These are phyloP conservation scores for Leptocoma aspasia DNA, from an alignment of 2,113 vertebrate species.

Conservation along the genomic window DNA sequence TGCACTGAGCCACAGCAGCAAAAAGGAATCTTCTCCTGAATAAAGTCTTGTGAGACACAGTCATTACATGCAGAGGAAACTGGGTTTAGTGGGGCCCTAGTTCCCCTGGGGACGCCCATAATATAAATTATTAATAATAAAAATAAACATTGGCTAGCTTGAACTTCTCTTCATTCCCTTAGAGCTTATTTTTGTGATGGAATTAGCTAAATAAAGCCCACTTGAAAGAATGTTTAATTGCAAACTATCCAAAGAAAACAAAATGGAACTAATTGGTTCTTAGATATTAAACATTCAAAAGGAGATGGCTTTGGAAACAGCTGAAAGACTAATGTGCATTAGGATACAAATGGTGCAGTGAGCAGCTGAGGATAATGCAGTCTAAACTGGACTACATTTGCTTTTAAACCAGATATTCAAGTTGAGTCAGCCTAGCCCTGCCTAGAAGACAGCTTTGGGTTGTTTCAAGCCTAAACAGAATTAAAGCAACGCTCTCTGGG, in stretches of 20 bases:
- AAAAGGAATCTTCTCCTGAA: neutral
- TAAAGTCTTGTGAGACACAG: neutral
- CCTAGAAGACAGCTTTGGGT: neutral
- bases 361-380: neutral
- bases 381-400: neutral
- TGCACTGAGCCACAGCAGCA: neutral
- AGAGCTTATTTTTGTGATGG: slow-evolving; percentile 49
- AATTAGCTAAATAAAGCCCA: slow-evolving; percentile 59
- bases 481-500: neutral
- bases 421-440: neutral
- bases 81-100: slow-evolving; percentile 23
- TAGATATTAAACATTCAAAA: slow-evolving; percentile 30
- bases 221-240: slow-evolving; percentile 60
- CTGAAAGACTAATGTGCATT: neutral
- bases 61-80: slow-evolving; percentile 1
- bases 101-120: neutral
- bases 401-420: slow-evolving; percentile 22
- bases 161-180: slow-evolving; percentile 46
- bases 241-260: slow-evolving; percentile 58
- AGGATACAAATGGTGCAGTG: neutral
- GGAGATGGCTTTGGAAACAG: slow-evolving; percentile 12
- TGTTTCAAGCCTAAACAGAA: neutral
- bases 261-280: slow-evolving; percentile 54
- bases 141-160: slow-evolving; percentile 60
- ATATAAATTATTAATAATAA: slow-evolving; percentile 66